phyloP scores from a whole-genome alignment of 2,888 invertebrate genomes.

The Drosophila anomelani region DNA sequence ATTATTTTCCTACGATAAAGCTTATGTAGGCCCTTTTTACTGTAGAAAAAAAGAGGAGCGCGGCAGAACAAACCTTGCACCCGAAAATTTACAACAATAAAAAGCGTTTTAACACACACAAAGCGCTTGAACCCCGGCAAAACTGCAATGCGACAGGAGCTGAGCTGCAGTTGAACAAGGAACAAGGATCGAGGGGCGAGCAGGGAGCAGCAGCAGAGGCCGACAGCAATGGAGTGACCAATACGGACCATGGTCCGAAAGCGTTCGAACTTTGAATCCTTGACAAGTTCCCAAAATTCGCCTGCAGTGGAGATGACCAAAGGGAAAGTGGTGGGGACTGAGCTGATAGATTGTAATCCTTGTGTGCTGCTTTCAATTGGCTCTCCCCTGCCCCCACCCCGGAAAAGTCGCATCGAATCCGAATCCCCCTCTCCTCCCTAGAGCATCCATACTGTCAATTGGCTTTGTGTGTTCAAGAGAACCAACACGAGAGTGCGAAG shows the following conservation, averaged over 20 bases:
- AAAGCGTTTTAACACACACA: conserved; percentile 72
- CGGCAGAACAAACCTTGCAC: conserved; percentile 29
- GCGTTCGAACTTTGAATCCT: conserved; percentile 51
- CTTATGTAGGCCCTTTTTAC: conserved; percentile 3
- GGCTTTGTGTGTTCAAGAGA: conserved; percentile 51
- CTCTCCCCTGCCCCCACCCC: conserved; percentile 28
- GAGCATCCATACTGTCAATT: conserved; percentile 53
- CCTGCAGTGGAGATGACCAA: not conserved
- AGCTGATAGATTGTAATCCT: conserved; percentile 77
- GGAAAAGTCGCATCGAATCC: conserved; percentile 16
- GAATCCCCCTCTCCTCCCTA: not conserved
- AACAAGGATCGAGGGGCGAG: not conserved
- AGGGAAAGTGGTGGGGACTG: conserved; percentile 7
- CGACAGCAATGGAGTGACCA: conserved; percentile 11
- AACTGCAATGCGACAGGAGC: conserved; percentile 74
- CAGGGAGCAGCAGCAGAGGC: conserved; percentile 15
- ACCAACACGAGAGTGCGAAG: conserved; percentile 36
- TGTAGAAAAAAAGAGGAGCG: conserved; percentile 17
- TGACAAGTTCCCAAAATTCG: conserved; percentile 47
- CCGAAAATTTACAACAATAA: conserved; percentile 73
- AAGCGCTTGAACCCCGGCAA: conserved; percentile 63
- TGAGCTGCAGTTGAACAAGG: conserved; percentile 39
- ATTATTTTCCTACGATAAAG: not conserved
- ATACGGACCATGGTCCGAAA: conserved; percentile 39
- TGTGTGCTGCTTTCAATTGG: conserved; percentile 76